These are phyloP conservation scores for Calameuta idolon DNA, from an alignment of 2,888 invertebrate genomes.

Conservation along the genomic window DNA sequence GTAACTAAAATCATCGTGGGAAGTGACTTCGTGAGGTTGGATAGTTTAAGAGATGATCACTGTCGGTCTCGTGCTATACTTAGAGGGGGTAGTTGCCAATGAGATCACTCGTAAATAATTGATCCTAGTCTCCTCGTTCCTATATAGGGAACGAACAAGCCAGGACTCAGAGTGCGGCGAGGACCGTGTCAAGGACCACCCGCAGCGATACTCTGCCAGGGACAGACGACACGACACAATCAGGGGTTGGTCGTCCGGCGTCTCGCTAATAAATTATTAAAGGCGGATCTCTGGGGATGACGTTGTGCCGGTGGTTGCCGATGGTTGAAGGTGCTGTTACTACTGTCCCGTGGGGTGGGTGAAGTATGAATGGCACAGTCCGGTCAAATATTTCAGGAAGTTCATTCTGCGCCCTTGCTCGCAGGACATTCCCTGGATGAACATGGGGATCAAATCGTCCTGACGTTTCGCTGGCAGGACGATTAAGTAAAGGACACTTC, in stretches of 20 bases:
- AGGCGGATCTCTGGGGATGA: slow-evolving; percentile 64
- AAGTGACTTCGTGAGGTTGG: not conserved
- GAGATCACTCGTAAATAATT: slow-evolving; percentile 52
- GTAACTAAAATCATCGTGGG: not conserved
- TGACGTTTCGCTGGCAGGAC: not conserved
- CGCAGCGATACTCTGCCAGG: slow-evolving; percentile 57
- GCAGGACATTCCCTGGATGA: not conserved
- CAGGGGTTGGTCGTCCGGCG: slow-evolving; percentile 38
- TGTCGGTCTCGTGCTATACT: not conserved
- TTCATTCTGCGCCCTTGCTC: not conserved
- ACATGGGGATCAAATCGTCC: not conserved
- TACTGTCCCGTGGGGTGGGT: not conserved
- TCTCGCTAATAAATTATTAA: slow-evolving; percentile 67
- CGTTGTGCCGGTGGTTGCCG: slow-evolving; percentile 38
- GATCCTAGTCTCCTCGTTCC: slow-evolving; percentile 51
- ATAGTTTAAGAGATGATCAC: not conserved
- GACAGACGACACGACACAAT: slow-evolving; percentile 66
- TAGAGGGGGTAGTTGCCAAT: not conserved
- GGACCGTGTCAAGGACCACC: slow-evolving; percentile 64
- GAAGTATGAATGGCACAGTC: not conserved
- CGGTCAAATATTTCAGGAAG: not conserved
- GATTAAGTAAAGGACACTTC: not conserved
- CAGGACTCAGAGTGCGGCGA: slow-evolving; percentile 36
- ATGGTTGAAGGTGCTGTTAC: not conserved
- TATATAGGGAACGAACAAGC: slow-evolving; percentile 57